Evolutionary conservation across 2,888 invertebrate species (phyloP).

Genomic region (Teleiodes luculella): DNA sequence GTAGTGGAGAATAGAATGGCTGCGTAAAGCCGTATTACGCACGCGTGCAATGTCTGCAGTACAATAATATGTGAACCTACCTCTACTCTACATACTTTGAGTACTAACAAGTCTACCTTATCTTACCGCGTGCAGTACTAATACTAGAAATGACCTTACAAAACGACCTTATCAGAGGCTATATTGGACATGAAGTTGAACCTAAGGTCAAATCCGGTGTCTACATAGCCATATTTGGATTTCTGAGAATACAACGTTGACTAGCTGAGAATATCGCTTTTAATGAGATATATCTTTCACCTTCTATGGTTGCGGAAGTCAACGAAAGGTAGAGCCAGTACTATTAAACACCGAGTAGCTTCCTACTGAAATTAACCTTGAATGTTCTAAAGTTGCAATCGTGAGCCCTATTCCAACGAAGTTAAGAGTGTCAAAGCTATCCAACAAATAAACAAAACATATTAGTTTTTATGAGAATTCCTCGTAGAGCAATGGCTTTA

Average conservation of each 20-base stretch:
- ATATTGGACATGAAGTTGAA: conserved; percentile 34
- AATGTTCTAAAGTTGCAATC: not conserved
- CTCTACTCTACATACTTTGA: not conserved
- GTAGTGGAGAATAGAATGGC: not conserved
- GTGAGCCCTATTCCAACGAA: not conserved
- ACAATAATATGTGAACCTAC: not conserved
- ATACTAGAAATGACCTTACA: conserved; percentile 39
- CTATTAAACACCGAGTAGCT: not conserved
- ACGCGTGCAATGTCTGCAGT: not conserved
- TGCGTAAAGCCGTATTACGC: conserved; percentile 2
- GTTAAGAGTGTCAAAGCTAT: not conserved
- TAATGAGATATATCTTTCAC: conserved; percentile 2
- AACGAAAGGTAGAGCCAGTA: not conserved
- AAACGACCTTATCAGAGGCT: conserved; percentile 38
- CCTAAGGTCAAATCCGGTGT: conserved; percentile 42
- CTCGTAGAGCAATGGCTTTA: conserved; percentile 13
- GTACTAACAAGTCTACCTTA: not conserved
- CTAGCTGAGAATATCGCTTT: conserved; percentile 6
- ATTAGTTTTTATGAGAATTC: conserved; percentile 12
- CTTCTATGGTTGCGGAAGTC: conserved; percentile 2
- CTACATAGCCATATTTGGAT: conserved; percentile 33
- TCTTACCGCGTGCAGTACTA: conserved; percentile 8
- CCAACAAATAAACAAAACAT: conserved; percentile 12
- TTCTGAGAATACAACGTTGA: not conserved
- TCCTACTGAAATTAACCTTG: not conserved